Conservation (phyloP, 2,113 vertebrate species). For the Cochlearius cochlearius region DNA sequence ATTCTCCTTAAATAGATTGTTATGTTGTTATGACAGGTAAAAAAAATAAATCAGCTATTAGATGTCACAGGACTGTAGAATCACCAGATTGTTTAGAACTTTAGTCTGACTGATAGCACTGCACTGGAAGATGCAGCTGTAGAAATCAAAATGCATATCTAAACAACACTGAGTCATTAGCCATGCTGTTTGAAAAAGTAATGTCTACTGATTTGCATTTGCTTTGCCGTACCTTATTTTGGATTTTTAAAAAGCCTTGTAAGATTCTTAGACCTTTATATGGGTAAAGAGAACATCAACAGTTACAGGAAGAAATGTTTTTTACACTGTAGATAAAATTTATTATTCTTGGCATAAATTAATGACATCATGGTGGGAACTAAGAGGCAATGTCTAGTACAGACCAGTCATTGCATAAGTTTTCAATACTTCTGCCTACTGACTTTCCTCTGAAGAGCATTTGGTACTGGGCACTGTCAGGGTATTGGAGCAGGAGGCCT, state of each 20-base stretch:
- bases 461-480: neutral
- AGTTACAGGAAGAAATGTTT: neutral
- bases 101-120: neutral
- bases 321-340: neutral
- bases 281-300: neutral
- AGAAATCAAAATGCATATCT: constrained; percentile 39
- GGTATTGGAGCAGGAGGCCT: neutral
- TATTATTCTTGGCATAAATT: neutral
- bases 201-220: neutral
- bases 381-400: neutral
- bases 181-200: neutral
- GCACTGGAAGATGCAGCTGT: neutral
- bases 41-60: neutral
- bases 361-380: neutral
- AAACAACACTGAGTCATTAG: constrained; percentile 31
- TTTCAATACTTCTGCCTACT: neutral
- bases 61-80: neutral
- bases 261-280: neutral
- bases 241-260: neutral
- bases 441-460: constrained; percentile 5
- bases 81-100: constrained; percentile 4
- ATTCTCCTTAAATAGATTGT: neutral
- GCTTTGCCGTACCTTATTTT: constrained; percentile 1
- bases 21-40: neutral
- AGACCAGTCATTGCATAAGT: neutral